phyloP scores from a whole-genome alignment of 1,140 invertebrate genomes.

The Aphelenchoides avenae region DNA sequence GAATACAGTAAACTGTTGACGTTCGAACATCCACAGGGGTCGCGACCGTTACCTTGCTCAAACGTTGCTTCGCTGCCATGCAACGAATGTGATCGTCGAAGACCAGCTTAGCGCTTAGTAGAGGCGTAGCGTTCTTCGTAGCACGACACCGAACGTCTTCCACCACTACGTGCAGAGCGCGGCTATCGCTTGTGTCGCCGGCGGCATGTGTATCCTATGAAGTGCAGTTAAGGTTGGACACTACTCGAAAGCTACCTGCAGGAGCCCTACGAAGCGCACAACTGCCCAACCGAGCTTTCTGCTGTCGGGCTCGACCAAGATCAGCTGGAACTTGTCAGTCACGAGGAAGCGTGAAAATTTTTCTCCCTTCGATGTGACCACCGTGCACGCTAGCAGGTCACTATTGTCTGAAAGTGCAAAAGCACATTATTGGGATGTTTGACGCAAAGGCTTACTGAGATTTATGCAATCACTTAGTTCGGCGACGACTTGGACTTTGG shows the following conservation, averaged over 20 bases:
- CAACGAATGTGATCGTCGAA: slow-evolving; percentile 98
- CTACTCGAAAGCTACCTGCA: slow-evolving; percentile 61
- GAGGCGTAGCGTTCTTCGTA: slow-evolving; percentile 65
- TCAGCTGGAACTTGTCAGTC: slow-evolving; percentile 86
- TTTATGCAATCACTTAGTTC: slow-evolving; percentile 86
- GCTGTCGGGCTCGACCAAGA: slow-evolving; percentile 90
- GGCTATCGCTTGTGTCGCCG: slow-evolving; percentile 89
- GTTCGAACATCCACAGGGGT: slow-evolving; percentile 1
- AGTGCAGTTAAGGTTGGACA: slow-evolving; percentile 11
- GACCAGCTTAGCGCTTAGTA: slow-evolving; percentile 84
- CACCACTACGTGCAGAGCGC: slow-evolving; percentile 88
- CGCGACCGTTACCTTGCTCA: slow-evolving; percentile 71
- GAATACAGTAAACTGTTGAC: slow-evolving; percentile 5
- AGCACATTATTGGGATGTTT: slow-evolving; percentile 9
- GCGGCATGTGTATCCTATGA: slow-evolving; percentile 69
- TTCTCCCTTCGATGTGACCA: slow-evolving; percentile 77
- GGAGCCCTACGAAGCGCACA: slow-evolving; percentile 77
- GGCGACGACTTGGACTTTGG: slow-evolving; percentile 77
- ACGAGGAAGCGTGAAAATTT: slow-evolving; percentile 75
- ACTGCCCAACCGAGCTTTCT: slow-evolving; percentile 90
- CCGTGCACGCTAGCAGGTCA: slow-evolving; percentile 90
- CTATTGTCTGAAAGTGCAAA: slow-evolving; percentile 76
- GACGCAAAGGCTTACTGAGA: slow-evolving; percentile 71
- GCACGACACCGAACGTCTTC: slow-evolving; percentile 64
- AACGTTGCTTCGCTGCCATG: slow-evolving; percentile 69